These are phyloP conservation scores for Chrysogorgia sp. DNA, from an alignment of 92 coral and sea anemone genomes.

Conservation along the genomic window DNA sequence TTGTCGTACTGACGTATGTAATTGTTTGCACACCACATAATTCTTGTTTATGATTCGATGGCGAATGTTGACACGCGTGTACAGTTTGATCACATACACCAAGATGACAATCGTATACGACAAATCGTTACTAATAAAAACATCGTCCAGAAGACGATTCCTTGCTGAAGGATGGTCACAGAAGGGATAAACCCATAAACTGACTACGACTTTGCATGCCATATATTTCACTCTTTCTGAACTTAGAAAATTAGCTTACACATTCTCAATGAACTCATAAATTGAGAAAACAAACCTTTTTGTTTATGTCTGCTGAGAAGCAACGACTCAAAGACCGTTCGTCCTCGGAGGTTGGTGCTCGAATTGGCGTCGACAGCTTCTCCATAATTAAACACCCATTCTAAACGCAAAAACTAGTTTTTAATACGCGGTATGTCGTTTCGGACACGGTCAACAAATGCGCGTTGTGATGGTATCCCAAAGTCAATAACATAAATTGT, in stretches of 20 bases:
- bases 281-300: slow-evolving; percentile 24
- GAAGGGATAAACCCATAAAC: not conserved
- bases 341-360: slow-evolving; percentile 92
- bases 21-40: too few relatives aligned
- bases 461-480: not conserved
- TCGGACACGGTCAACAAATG: too few relatives aligned
- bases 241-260: not conserved
- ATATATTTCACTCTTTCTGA: not conserved
- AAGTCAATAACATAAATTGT: not conserved
- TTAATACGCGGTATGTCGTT: too few relatives aligned
- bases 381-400: slow-evolving; percentile 64
- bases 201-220: not conserved
- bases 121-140: too few relatives aligned
- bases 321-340: slow-evolving; percentile 76
- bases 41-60: too few relatives aligned
- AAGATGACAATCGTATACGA: too few relatives aligned
- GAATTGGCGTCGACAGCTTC: slow-evolving; percentile 91
- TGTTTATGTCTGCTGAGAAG: slow-evolving; percentile 26
- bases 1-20: too few relatives aligned
- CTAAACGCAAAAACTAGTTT: not conserved
- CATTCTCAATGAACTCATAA: not conserved
- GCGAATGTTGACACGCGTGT: too few relatives aligned
- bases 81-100: too few relatives aligned
- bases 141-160: too few relatives aligned
- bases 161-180: too few relatives aligned